Percentiles rank a stretch among this genome's conserved stretches.
Evolutionary conservation across 2,888 invertebrate genomes (phyloP).

Genomic region (Tetragnatha montana): DNA sequence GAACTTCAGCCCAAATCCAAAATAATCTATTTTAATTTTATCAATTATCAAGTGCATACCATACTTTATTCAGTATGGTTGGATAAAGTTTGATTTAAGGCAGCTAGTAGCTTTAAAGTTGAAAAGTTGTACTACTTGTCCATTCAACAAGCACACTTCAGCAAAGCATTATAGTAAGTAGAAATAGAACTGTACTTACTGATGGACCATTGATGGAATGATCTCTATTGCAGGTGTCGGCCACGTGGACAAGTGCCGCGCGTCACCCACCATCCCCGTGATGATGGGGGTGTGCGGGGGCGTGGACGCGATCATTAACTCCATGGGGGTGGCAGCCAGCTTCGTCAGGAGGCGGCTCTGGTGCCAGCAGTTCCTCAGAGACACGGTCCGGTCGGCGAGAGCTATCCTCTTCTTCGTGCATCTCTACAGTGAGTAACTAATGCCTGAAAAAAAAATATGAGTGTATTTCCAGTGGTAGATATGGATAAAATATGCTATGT

Average conservation of each 20-base stretch:
- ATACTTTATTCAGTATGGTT: no score
- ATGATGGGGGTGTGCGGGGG: constrained; percentile 8
- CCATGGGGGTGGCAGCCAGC: not conserved
- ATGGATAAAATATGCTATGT: no score
- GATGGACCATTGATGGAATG: not conserved
- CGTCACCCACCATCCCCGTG: constrained; percentile 4
- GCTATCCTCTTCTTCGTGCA: constrained; percentile 25
- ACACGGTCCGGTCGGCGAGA: not conserved
- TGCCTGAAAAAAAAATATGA: no score
- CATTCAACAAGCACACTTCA: no score
- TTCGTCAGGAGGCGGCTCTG: not conserved
- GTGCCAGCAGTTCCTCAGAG: not conserved
- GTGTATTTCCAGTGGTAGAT: no score
- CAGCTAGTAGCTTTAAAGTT: no score
- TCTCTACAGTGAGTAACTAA: constrained; percentile 21
- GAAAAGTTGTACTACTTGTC: no score
- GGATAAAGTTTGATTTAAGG: no score
- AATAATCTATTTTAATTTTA: no score
- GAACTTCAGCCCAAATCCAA: no score
- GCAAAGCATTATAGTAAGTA: no score
- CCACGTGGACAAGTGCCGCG: not conserved
- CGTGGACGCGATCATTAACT: constrained; percentile 1
- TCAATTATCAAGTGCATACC: no score
- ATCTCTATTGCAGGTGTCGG: not conserved
- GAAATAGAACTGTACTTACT: not conserved